These are phyloP conservation scores for Protosalanx chinensis DNA, from an alignment of 2,797 vertebrate genomes.

Conservation along the genomic window DNA sequence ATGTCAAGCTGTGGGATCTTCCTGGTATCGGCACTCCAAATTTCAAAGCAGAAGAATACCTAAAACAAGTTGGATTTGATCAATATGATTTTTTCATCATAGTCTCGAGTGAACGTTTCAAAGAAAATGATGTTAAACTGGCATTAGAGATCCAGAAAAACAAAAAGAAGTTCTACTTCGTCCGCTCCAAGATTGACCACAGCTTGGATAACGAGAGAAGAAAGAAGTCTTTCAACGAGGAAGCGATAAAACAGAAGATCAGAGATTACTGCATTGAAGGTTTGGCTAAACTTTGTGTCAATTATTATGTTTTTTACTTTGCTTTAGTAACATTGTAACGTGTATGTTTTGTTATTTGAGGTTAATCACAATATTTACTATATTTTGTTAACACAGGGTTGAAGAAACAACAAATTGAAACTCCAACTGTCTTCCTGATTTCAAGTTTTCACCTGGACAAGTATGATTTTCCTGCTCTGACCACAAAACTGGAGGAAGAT, in stretches of 20 bases:
- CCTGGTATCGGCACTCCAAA: constrained; percentile 67
- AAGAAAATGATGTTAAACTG: constrained; percentile 63
- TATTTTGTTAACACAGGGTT: too few species aligned
- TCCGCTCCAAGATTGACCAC: constrained; percentile 73
- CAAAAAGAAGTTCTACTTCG: constrained; percentile 72
- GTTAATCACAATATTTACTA: too few species aligned
- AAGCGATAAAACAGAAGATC: constrained; percentile 45
- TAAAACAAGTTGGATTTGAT: constrained; percentile 62
- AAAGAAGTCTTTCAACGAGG: constrained; percentile 44
- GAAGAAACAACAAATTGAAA: too few species aligned
- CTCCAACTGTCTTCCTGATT: too few species aligned
- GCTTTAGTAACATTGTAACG: too few species aligned
- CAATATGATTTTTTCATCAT: constrained; percentile 77
- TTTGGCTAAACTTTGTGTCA: too few species aligned
- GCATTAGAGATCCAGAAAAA: constrained; percentile 65
- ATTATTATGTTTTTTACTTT: too few species aligned
- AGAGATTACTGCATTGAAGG: constrained; percentile 34
- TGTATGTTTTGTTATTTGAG: too few species aligned
- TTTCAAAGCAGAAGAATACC: constrained; percentile 67
- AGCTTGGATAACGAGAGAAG: constrained; percentile 44
- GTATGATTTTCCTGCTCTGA: too few species aligned
- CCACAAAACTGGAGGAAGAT: too few species aligned
- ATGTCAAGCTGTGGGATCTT: constrained; percentile 75
- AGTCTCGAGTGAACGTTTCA: constrained; percentile 56
- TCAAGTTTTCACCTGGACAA: too few species aligned